Percentiles rank a stretch among this genome's conserved stretches.
These are phyloP conservation scores for Cheilosia soror DNA, from an alignment of 2,888 invertebrate genomes.

Conservation along the genomic window DNA sequence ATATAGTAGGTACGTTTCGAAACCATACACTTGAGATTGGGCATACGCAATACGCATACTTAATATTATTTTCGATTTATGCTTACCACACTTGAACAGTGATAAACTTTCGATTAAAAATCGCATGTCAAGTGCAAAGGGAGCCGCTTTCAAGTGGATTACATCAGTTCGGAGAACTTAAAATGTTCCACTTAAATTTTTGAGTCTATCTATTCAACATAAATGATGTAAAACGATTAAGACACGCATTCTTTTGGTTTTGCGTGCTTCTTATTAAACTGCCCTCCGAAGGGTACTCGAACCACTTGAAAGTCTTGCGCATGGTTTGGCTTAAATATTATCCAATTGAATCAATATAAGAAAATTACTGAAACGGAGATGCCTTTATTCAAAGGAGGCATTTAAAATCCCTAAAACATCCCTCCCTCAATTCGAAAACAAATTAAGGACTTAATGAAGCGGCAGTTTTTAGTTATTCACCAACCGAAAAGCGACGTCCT, in stretches of 20 bases:
- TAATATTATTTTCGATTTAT: neutral
- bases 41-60: neutral
- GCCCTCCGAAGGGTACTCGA: neutral
- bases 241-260: neutral
- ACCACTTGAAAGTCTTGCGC: conserved; percentile 4
- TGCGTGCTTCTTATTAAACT: neutral
- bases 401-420: neutral
- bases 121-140: conserved; percentile 11
- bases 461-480: conserved; percentile 45
- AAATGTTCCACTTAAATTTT: neutral
- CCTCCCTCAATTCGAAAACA: conserved; percentile 28
- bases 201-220: neutral
- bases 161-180: neutral
- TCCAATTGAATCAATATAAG: conserved; percentile 17
- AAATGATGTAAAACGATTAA: conserved; percentile 9
- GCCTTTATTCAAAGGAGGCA: neutral
- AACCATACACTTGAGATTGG: neutral
- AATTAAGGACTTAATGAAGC: conserved; percentile 60
- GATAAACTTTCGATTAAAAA: conserved; percentile 29
- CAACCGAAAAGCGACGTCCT: conserved; percentile 16
- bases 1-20: no score
- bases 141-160: conserved; percentile 25
- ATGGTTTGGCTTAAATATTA: neutral
- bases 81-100: conserved; percentile 6
- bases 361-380: neutral